phyloP scores from a whole-genome alignment of 2,113 vertebrate genomes.

The Gallinago media region DNA sequence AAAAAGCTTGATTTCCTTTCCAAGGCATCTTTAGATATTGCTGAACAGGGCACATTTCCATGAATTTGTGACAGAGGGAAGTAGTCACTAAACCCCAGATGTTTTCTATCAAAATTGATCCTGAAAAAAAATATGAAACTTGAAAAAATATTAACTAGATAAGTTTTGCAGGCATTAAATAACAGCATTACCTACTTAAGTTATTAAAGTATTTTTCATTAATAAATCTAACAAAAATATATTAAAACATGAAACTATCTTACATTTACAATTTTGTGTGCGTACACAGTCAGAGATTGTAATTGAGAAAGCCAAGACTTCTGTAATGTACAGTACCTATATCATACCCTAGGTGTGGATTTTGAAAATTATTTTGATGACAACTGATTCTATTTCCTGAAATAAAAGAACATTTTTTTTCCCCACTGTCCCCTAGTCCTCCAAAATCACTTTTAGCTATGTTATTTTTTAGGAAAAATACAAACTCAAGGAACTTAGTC shows the following conservation, averaged over 20 bases:
- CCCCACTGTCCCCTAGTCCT: rapidly evolving
- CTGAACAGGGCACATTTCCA: neutral
- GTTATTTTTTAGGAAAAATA: neutral
- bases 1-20: constrained; percentile 47
- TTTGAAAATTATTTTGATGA: neutral
- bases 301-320: neutral
- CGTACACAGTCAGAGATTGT: neutral
- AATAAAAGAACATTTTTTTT: neutral
- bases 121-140: neutral
- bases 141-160: constrained; percentile 5
- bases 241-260: neutral
- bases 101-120: constrained; percentile 30
- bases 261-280: neutral
- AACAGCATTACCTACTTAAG: neutral
- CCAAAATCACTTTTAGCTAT: neutral
- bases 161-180: neutral
- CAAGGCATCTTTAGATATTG: constrained; percentile 25
- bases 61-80: constrained; percentile 16
- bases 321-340: neutral
- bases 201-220: neutral
- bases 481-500: neutral
- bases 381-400: neutral
- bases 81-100: constrained; percentile 27
- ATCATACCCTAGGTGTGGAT: neutral
- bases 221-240: neutral